Base-by-base conservation (phyloP, 2,888 invertebrate species). In the Diarsia rubi region DNA sequence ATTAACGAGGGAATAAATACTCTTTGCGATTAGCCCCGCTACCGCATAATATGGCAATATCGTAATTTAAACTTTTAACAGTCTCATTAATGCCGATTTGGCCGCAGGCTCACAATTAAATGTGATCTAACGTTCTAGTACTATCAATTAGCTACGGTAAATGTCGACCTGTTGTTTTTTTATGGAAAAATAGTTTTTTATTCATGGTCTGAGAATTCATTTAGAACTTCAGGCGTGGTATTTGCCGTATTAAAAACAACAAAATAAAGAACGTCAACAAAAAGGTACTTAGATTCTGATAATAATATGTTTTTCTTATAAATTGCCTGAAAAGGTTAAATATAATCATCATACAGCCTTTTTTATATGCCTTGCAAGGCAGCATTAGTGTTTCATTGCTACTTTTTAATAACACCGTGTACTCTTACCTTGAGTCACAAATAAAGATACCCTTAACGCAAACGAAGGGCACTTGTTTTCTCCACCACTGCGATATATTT, bases 61-160 rank as follows among this genome's bases (percentile, higher is more conserved):
- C 85, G 73, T 86, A 85, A 83, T 79, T 85, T 85, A 80, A 75
- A 83, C 82, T 84, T 85, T 81, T 83, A 85, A 81, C 70, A 81
- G 74, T 68, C 74, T 69, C 66, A 74, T 79, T 88, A 77, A 86
- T 72, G 73, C 73, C 63, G 42, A 73, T 78, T 78, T 76, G 54
- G 89, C 91, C 89, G 72, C 75, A 71, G 89, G 91, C 89, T 73
- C 70, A 82, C 87, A 85, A 89, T 90, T 90, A 89, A 86, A 83
- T 82, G 76, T 82, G 87, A 89, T 89, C 84, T 87, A 86, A 85
- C 73, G 80, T 87, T 88, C 87, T 82, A 78, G 78, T 89, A 85
- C 87, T 85, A 88, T 88, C 86, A 90, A 88, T 88, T 88, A 90
- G 69, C 9, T 42, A n/a, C n/a, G 21, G 69, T 84, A 84, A 90